phyloP scores from a whole-genome alignment of 2,113 vertebrate species.

The Pandion haliaetus region DNA sequence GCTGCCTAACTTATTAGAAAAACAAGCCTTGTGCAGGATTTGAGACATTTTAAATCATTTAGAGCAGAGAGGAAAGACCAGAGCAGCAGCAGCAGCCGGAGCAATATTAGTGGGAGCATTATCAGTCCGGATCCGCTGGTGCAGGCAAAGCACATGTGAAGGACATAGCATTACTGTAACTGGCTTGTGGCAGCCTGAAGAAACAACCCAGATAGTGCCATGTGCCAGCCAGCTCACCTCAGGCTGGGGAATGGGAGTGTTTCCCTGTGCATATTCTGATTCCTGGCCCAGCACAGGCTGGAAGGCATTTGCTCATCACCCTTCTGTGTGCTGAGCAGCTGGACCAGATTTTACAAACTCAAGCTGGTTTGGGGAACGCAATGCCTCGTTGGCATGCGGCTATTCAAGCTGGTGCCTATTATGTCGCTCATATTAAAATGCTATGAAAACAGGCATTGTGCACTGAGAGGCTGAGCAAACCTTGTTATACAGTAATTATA shows the following conservation, averaged over 20 bases:
- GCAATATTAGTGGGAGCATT: neutral
- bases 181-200: neutral
- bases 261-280: neutral
- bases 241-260: neutral
- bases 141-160: neutral
- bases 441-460: slow-evolving; percentile 66
- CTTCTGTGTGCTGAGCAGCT: slow-evolving; percentile 49
- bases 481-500: slow-evolving; percentile 71
- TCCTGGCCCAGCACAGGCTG: neutral
- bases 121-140: neutral
- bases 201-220: neutral
- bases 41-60: slow-evolving; percentile 16
- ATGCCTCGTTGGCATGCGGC: slow-evolving; percentile 48
- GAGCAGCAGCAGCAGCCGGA: neutral
- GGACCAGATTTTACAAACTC: slow-evolving; percentile 61
- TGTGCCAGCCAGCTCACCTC: neutral
- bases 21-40: neutral
- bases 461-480: slow-evolving; percentile 59
- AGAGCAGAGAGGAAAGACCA: neutral
- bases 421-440: slow-evolving; percentile 66
- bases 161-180: neutral
- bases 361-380: slow-evolving; percentile 51
- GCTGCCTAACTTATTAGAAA: slow-evolving; percentile 10
- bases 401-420: slow-evolving; percentile 73
- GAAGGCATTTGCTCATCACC: neutral